Conservation (phyloP, 2,888 invertebrate species). For the Yponomeuta plumbellus region DNA sequence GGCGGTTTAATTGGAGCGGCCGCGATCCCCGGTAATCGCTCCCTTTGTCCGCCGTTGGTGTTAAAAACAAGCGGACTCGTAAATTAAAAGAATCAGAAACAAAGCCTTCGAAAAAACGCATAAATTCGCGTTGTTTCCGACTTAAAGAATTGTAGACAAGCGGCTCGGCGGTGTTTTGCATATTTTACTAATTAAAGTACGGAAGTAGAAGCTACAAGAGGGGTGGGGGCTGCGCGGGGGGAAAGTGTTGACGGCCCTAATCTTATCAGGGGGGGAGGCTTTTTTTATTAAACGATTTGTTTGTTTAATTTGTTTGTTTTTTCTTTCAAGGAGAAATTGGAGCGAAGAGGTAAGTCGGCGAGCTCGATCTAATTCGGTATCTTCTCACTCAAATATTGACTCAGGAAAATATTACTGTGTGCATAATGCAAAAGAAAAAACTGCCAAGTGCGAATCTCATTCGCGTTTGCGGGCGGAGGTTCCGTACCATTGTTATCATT, state of each 20-base stretch:
- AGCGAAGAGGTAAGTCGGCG: neutral
- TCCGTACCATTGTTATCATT: no score
- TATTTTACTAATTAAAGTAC: constrained; percentile 59
- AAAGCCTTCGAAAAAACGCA: constrained; percentile 7
- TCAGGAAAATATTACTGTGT: neutral
- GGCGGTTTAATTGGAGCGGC: neutral
- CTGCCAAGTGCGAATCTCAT: no score
- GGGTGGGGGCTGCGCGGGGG: neutral
- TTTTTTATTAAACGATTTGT: constrained; percentile 10
- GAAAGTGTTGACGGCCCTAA: constrained; percentile 3
- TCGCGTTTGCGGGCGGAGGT: no score
- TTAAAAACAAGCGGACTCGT: neutral
- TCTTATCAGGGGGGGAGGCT: constrained; percentile 3
- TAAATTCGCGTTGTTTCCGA: neutral
- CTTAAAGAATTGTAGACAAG: constrained; percentile 22
- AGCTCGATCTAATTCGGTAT: neutral
- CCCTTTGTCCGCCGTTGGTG: neutral
- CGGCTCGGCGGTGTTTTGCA: constrained; percentile 39
- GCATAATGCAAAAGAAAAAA: neutral
- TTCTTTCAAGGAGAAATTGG: neutral
- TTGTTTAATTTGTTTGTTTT: neutral
- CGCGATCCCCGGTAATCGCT: neutral
- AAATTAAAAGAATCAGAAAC: constrained; percentile 5
- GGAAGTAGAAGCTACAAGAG: constrained; percentile 18
- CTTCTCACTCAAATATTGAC: neutral